Evolutionary conservation across 2,888 invertebrate species (phyloP).

Genomic region (Drosophila paucipuncta): DNA sequence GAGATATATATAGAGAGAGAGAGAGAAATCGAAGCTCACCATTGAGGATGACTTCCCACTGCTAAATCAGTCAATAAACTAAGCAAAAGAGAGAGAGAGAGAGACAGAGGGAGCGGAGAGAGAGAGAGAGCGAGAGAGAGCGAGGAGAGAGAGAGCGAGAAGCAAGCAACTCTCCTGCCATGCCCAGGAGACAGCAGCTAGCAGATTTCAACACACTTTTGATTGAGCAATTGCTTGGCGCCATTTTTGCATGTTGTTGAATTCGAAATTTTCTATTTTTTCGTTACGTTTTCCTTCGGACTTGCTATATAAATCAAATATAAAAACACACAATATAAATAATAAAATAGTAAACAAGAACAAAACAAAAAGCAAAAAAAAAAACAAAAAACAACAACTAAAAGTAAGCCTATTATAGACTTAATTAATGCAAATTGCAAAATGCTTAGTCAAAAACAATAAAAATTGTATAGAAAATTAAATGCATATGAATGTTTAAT

Average conservation of each 20-base stretch:
- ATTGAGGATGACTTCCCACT: conserved; percentile 17
- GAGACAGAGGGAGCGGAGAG: neutral
- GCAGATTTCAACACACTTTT: conserved; percentile 1
- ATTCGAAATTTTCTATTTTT: conserved; percentile 46
- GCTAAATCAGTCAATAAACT: conserved; percentile 22
- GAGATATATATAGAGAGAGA: neutral
- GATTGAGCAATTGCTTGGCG: conserved; percentile 40
- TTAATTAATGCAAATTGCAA: conserved; percentile 78
- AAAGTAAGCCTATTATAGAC: conserved; percentile 78
- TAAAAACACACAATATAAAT: conserved; percentile 25
- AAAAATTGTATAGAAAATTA: conserved; percentile 78
- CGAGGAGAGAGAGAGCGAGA: neutral
- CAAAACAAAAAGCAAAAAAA: conserved; percentile 24
- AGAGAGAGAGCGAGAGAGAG: neutral
- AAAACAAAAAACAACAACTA: conserved; percentile 39
- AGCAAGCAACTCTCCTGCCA: conserved; percentile 16
- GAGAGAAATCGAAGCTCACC: conserved; percentile 15
- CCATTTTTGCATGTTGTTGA: conserved; percentile 65
- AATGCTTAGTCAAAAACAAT: conserved; percentile 77
- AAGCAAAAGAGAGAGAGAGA: neutral
- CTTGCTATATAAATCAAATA: conserved; percentile 47
- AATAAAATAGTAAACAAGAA: conserved; percentile 30
- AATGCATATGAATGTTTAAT: conserved; percentile 73
- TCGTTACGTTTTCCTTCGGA: conserved; percentile 53
- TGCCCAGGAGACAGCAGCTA: conserved; percentile 9